phyloP scores from a whole-genome alignment of 1,140 invertebrate genomes.

The Aphelenchoides avenae region DNA sequence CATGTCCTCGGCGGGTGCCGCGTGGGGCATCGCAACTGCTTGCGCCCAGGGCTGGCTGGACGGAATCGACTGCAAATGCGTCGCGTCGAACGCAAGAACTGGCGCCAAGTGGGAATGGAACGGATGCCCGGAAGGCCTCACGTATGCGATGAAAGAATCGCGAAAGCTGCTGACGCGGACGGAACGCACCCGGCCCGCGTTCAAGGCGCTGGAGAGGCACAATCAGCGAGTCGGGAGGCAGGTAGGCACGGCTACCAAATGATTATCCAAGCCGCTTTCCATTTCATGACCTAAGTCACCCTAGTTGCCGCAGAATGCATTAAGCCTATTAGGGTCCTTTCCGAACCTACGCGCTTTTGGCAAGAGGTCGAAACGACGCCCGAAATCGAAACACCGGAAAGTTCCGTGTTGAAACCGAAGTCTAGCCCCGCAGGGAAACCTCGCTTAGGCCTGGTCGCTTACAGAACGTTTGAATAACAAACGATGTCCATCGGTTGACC shows the following conservation, averaged over 20 bases:
- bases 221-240: slow-evolving; percentile 53
- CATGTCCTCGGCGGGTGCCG: slow-evolving; percentile 49
- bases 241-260: slow-evolving; percentile 25
- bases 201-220: slow-evolving; percentile 44
- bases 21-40: slow-evolving; percentile 50
- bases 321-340: too few relatives aligned
- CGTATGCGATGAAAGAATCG: slow-evolving; percentile 42
- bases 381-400: too few relatives aligned
- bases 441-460: too few relatives aligned
- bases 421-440: too few relatives aligned
- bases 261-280: too few relatives aligned
- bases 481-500: too few relatives aligned
- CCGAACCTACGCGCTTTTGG: too few relatives aligned
- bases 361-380: too few relatives aligned
- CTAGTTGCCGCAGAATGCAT: background rate
- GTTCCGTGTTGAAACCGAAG: too few relatives aligned
- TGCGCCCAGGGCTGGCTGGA: slow-evolving; percentile 45
- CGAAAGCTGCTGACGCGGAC: slow-evolving; percentile 46
- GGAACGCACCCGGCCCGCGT: slow-evolving; percentile 10
- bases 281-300: too few relatives aligned
- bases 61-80: slow-evolving; percentile 50
- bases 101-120: slow-evolving; percentile 23
- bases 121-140: slow-evolving; percentile 47
- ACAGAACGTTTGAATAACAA: too few relatives aligned
- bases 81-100: slow-evolving; percentile 3